phyloP scores from a whole-genome alignment of 2,888 invertebrate species.

The Lampropteryx suffumata region DNA sequence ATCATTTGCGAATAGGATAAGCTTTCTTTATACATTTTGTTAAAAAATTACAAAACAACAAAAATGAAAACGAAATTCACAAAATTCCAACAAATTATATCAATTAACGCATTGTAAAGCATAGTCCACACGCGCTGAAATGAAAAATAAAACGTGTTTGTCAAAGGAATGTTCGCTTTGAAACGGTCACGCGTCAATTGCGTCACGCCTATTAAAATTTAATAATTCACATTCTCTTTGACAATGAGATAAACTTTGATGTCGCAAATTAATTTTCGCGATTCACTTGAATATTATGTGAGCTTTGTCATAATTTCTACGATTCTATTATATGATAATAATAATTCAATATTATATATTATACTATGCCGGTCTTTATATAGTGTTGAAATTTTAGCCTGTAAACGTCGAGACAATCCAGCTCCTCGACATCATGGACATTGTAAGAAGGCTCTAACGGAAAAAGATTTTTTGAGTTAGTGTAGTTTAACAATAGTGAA shows the following conservation, averaged over 20 bases:
- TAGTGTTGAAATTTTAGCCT: too few relatives aligned
- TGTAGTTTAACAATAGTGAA: too few relatives aligned
- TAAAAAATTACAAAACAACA: too few relatives aligned
- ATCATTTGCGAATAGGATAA: too few relatives aligned
- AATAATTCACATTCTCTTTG: slow-evolving; percentile 58
- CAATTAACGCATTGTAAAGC: slow-evolving; percentile 46
- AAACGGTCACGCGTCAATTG: slow-evolving; percentile 53
- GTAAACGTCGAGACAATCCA: too few relatives aligned
- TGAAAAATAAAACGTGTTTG: slow-evolving; percentile 50
- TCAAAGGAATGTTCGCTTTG: slow-evolving; percentile 65
- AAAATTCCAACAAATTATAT: slow-evolving; percentile 33
- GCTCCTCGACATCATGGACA: too few relatives aligned
- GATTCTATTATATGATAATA: too few relatives aligned
- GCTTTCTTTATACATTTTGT: too few relatives aligned
- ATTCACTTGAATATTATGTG: slow-evolving; percentile 26
- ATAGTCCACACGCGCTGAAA: slow-evolving; percentile 37
- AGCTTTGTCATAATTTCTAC: slow-evolving; percentile 10
- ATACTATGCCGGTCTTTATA: too few relatives aligned
- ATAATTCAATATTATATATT: too few relatives aligned
- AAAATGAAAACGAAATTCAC: slow-evolving; percentile 7
- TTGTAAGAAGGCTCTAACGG: too few relatives aligned
- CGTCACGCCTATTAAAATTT: slow-evolving; percentile 56
- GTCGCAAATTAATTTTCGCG: slow-evolving; percentile 30
- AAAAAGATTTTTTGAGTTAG: too few relatives aligned
- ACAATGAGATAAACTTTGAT: slow-evolving; percentile 45